phyloP scores from a whole-genome alignment of 2,797 vertebrate genomes.

The Sebastes steindachneri region DNA sequence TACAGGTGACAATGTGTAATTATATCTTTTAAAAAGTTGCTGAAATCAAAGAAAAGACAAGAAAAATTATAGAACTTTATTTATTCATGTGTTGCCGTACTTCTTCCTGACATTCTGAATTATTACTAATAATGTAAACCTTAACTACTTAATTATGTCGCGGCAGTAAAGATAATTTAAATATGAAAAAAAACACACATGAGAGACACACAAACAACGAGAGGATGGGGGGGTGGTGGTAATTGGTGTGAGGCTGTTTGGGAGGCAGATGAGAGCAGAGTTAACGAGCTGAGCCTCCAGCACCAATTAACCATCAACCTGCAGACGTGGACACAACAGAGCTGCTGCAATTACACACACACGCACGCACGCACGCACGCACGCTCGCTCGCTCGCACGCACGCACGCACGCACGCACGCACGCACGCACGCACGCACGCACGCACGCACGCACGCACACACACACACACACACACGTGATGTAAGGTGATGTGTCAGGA shows the following conservation, averaged over 20 bases:
- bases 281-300: slow-evolving; percentile 61
- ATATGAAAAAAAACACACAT: background rate
- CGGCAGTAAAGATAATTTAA: background rate
- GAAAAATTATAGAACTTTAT: background rate
- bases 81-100: background rate
- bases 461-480: background rate
- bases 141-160: background rate
- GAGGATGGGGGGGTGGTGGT: background rate
- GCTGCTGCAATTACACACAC: slow-evolving; percentile 56
- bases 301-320: slow-evolving; percentile 58
- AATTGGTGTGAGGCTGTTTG: slow-evolving; percentile 62
- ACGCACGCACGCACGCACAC: background rate
- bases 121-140: background rate
- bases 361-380: slow-evolving; percentile 10
- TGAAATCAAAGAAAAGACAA: too few species aligned
- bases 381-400: slow-evolving; percentile 13
- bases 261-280: slow-evolving; percentile 56
- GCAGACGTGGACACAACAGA: slow-evolving; percentile 51
- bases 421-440: background rate
- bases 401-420: background rate
- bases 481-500: slow-evolving; percentile 3
- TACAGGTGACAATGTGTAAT: too few species aligned
- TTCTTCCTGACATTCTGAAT: background rate
- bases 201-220: background rate
- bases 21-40: too few species aligned